A percentile compares a stretch with the other conserved stretches of the same genome.
These are phyloP conservation scores for Eclectus roratus DNA, from an alignment of 2,113 vertebrate species.

Conservation along the genomic window DNA sequence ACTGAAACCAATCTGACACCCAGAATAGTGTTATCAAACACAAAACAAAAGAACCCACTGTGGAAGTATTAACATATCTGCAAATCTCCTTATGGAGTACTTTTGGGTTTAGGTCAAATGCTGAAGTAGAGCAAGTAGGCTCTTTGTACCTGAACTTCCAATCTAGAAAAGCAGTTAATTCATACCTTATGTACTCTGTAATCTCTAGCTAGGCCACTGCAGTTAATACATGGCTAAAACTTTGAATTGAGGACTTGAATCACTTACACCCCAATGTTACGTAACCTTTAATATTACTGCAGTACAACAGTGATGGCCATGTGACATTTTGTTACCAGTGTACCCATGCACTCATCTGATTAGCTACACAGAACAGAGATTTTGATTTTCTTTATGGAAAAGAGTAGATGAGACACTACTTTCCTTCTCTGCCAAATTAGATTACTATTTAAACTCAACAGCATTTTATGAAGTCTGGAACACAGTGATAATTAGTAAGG, in stretches of 20 bases:
- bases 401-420: background rate
- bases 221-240: background rate
- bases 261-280: background rate
- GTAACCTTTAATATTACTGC: background rate
- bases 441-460: background rate
- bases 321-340: rapidly evolving
- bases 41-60: slow-evolving; percentile 47
- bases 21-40: slow-evolving; percentile 23
- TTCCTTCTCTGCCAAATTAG: background rate
- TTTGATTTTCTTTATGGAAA: background rate
- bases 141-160: background rate
- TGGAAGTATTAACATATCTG: background rate
- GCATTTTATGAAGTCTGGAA: background rate
- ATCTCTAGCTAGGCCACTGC: background rate
- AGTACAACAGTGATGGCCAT: background rate
- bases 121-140: background rate
- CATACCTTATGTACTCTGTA: background rate
- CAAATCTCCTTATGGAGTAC: slow-evolving; percentile 22
- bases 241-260: background rate
- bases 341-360: background rate
- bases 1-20: background rate
- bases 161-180: background rate
- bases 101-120: slow-evolving; percentile 3
- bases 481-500: background rate
- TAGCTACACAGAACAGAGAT: background rate